Base-by-base conservation (phyloP, 2,113 vertebrate genomes). In the Boulengeromyrus knoepffleri region DNA sequence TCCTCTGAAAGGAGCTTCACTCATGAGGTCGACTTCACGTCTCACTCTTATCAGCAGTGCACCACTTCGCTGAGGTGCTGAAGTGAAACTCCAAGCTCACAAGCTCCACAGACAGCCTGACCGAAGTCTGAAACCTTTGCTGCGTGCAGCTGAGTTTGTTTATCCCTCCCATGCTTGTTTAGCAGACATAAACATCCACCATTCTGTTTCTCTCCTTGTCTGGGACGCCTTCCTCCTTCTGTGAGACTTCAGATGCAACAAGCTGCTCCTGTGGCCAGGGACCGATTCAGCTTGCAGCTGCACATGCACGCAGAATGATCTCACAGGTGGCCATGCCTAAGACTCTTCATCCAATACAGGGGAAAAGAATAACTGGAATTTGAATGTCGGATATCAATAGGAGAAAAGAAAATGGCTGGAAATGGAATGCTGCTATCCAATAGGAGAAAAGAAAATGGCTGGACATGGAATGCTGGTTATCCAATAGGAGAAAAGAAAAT, bases 111-210 rank as follows among this genome's bases (percentile, higher is more conserved):
- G 83, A 86, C 90, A 89, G 84, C 6, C 62, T 62, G 90, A 90
- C 90, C 92, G 17, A 42, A 58, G 50, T 87, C 13, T 92, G 91
- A 93, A 90, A 91, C 77, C 85, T 90, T 21, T 56, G 85, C 49
- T 53, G n/a, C 47, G 56, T 86, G 46, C 13, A 90, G 91, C 89
- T 66, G 88, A 80, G 52, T 90, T 90, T 91, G 87, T 91, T 90
- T 91, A 50, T 91, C 88, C 83, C 83, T 87, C 83, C 88, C 88
- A 85, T 39, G 66, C 50, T 87, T 91, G 92, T 91, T 92, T 91
- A 49, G 15, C 85, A 49, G 90, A 87, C 87, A 90, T 89, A 90
- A 91, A 91, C 89, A 89, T 91, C 89, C 89, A 89, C 88, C 85
- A 66, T 91, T 56, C 62, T 90, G 80, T 77, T 56, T 52, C 66